These are phyloP conservation scores for Melierax canorus DNA, from an alignment of 2,113 vertebrate species.

Conservation along the genomic window DNA sequence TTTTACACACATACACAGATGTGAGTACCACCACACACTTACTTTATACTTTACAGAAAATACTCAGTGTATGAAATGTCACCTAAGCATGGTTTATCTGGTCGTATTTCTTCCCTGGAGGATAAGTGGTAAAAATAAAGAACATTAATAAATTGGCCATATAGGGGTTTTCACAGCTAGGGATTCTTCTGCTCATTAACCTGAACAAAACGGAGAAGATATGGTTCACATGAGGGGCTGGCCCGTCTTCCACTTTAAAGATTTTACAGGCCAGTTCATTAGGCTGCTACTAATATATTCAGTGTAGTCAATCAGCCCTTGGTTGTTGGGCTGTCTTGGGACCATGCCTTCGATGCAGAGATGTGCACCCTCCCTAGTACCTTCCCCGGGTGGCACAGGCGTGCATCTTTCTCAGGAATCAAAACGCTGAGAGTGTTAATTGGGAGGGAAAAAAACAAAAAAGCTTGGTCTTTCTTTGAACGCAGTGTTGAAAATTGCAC, in stretches of 20 bases:
- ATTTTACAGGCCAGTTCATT: background rate
- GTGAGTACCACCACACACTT: background rate
- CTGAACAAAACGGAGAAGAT: background rate
- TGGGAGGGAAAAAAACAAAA: background rate
- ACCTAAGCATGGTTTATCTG: background rate
- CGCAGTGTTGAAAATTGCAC: background rate
- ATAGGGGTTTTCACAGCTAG: background rate
- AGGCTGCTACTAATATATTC: background rate
- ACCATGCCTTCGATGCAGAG: background rate
- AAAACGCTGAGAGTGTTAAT: fast-evolving
- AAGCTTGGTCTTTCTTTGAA: background rate
- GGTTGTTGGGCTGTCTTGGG: background rate
- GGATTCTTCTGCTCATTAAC: background rate
- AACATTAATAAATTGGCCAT: background rate
- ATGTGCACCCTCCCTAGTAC: background rate
- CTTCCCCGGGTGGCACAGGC: background rate
- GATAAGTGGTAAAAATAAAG: background rate
- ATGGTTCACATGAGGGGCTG: background rate
- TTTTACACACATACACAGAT: background rate
- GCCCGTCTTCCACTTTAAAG: background rate
- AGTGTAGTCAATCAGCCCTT: background rate
- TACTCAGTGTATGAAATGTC: background rate
- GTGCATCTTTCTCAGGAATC: background rate
- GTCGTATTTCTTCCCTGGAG: background rate
- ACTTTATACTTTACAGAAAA: background rate